These are phyloP conservation scores for Miniopterus natalensis DNA, from an alignment of 2,113 vertebrate species.

Conservation along the genomic window DNA sequence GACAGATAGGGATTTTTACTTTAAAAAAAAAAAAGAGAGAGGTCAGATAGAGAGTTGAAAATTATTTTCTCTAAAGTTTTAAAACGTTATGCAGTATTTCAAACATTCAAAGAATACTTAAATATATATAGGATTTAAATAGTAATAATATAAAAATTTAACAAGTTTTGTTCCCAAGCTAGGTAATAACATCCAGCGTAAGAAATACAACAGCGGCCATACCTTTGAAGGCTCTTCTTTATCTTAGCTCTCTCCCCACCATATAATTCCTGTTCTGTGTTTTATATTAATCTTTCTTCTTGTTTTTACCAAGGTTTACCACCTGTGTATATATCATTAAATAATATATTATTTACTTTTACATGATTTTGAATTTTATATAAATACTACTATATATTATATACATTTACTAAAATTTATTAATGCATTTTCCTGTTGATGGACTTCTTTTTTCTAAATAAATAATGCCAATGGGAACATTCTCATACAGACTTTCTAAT, in stretches of 20 bases:
- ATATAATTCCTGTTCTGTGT: neutral
- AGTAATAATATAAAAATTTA: conserved; percentile 18
- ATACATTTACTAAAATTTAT: neutral
- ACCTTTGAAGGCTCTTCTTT: neutral
- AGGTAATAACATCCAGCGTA: neutral
- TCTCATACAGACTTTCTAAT: neutral
- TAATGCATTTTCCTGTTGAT: neutral
- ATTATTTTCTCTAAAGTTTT: neutral
- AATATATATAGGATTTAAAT: neutral
- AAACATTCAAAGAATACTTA: conserved; percentile 4
- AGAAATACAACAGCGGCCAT: neutral
- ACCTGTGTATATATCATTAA: neutral
- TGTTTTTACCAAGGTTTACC: conserved; percentile 38
- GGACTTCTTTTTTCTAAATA: neutral
- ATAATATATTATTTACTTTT: conserved; percentile 17
- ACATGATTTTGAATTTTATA: conserved; percentile 27
- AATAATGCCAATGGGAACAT: neutral
- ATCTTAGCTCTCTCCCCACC: neutral
- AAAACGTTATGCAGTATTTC: conserved; percentile 4
- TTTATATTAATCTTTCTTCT: neutral
- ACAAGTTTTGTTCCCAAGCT: neutral
- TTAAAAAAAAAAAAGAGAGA: neutral
- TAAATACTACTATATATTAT: neutral
- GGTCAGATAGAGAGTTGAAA: conserved; percentile 1
- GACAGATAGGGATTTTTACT: neutral